These are phyloP conservation scores for Coleophora deauratella DNA, from an alignment of 2,888 invertebrate species.

Conservation along the genomic window DNA sequence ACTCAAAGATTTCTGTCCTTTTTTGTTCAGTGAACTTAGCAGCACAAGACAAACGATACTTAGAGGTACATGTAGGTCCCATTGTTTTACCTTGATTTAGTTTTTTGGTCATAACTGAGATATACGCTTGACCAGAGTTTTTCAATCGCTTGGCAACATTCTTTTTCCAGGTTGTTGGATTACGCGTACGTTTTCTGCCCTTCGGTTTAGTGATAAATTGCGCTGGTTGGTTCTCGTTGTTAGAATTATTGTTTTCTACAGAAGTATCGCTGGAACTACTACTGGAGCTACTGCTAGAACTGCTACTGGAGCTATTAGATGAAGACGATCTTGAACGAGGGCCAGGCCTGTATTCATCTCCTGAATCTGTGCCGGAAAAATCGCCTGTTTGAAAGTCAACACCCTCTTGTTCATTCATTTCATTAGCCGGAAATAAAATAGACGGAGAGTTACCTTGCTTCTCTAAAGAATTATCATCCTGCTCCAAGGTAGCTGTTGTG, in stretches of 20 bases:
- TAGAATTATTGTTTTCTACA: conserved; percentile 10
- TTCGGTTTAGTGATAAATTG: conserved; percentile 7
- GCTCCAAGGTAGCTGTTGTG: too few relatives aligned
- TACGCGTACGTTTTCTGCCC: conserved; percentile 7
- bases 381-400: too few relatives aligned
- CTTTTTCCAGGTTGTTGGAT: conserved; percentile 9
- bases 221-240: conserved; percentile 4
- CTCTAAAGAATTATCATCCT: too few relatives aligned
- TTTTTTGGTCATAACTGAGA: conserved; percentile 8
- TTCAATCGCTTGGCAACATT: conserved; percentile 7
- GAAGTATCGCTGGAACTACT: too few relatives aligned
- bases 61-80: conserved; percentile 12
- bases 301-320: conserved; percentile 9
- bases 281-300: conserved; percentile 6
- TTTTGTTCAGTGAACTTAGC: conserved; percentile 10
- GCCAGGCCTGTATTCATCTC: conserved; percentile 12
- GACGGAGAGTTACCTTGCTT: too few relatives aligned
- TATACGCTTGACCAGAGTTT: conserved; percentile 6
- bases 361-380: conserved; percentile 12
- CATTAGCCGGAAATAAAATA: too few relatives aligned
- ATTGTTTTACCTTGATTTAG: conserved; percentile 10
- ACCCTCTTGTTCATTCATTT: too few relatives aligned
- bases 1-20: conserved; percentile 10
- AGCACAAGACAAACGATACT: conserved; percentile 10
- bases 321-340: conserved; percentile 3